A percentile compares a stretch with the other conserved stretches of the same genome.
phyloP scores from a whole-genome alignment of 2,888 invertebrate genomes.

The Nebria salina region DNA sequence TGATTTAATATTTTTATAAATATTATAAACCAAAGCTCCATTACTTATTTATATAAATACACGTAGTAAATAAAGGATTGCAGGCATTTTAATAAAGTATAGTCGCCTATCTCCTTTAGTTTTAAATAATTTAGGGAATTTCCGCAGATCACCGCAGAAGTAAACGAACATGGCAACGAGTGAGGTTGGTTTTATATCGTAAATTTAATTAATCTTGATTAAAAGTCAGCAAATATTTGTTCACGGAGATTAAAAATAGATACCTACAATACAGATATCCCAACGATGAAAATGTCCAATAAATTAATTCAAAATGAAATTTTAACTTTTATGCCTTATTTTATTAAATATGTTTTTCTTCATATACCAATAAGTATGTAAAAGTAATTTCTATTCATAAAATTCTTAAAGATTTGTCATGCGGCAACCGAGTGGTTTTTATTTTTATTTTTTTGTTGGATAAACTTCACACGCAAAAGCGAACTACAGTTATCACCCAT shows the following conservation, averaged over 20 bases:
- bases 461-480: not conserved
- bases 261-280: too few relatives aligned
- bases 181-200: conserved; percentile 18
- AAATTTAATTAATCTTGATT: conserved; percentile 36
- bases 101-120: conserved; percentile 32
- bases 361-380: too few relatives aligned
- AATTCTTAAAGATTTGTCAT: too few relatives aligned
- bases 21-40: too few relatives aligned
- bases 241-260: not conserved
- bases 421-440: too few relatives aligned
- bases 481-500: not conserved
- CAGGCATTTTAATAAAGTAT: too few relatives aligned
- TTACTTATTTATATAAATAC: too few relatives aligned
- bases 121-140: conserved; percentile 30
- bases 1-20: too few relatives aligned
- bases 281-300: not conserved
- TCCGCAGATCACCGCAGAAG: conserved; percentile 15
- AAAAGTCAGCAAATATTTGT: conserved; percentile 12
- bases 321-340: too few relatives aligned
- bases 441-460: not conserved
- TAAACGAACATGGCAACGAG: conserved; percentile 11
- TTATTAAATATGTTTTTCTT: too few relatives aligned
- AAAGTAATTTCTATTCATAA: too few relatives aligned
- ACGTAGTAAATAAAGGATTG: not conserved
- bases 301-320: too few relatives aligned